phyloP scores from a whole-genome alignment of 2,888 invertebrate species.

The Alitta virens region DNA sequence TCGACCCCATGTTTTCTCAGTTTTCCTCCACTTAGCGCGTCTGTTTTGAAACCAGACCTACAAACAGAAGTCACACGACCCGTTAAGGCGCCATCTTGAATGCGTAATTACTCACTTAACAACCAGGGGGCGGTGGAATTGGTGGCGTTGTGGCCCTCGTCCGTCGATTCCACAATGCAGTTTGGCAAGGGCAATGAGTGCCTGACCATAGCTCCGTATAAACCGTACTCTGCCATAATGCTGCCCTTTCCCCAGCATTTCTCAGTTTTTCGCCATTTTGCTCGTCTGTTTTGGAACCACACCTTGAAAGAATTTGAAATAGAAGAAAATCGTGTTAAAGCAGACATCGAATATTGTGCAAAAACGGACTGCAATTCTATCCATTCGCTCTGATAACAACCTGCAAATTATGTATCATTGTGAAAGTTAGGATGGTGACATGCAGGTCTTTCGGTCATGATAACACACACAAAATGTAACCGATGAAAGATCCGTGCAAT shows the following conservation, averaged over 20 bases:
- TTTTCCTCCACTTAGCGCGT: conserved; percentile 98
- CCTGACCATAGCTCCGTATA: conserved; percentile 99
- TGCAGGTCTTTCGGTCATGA: no score
- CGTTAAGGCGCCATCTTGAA: background rate
- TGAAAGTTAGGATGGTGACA: no score
- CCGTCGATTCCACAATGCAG: conserved; percentile 94
- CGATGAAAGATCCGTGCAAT: no score
- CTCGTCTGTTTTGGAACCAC: conserved; percentile 98
- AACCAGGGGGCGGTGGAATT: conserved; percentile 89
- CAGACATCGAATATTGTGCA: no score
- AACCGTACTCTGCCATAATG: conserved; percentile 99
- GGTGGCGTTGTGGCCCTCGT: conserved; percentile 73
- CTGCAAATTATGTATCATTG: no score
- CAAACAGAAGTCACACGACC: background rate
- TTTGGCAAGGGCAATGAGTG: conserved; percentile 97
- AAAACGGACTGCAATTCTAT: no score
- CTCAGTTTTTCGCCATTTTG: conserved; percentile 99
- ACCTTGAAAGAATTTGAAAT: conserved; percentile 80
- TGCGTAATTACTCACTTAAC: conserved; percentile 72
- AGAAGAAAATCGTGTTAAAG: no score
- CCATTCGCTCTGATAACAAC: no score
- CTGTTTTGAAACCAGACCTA: conserved; percentile 99
- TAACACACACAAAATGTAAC: no score
- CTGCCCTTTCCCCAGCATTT: conserved; percentile 99
- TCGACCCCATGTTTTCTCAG: conserved; percentile 99